phyloP scores from a whole-genome alignment of 2,113 vertebrate genomes.

The Mandrillus leucophaeus region DNA sequence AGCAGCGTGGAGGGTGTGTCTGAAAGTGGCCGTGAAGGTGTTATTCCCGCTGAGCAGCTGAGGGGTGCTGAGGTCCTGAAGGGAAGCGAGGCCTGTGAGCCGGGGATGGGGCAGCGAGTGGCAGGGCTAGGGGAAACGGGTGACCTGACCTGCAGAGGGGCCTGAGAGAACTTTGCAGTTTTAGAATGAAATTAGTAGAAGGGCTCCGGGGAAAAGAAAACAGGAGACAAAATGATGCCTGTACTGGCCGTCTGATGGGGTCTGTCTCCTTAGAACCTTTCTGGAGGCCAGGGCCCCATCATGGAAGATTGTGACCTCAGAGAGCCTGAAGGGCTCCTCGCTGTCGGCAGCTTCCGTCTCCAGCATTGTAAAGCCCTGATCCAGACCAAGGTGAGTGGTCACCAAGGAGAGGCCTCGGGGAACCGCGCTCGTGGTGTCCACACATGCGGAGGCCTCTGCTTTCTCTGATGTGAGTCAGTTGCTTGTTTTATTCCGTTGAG shows the following conservation, averaged over 20 bases:
- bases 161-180: background rate
- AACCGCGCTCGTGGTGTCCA: background rate
- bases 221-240: too few species aligned
- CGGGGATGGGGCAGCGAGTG: background rate
- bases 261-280: constrained; percentile 68
- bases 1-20: background rate
- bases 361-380: constrained; percentile 78
- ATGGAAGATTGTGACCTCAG: constrained; percentile 51
- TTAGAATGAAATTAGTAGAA: background rate
- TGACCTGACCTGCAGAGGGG: background rate
- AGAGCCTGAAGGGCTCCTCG: constrained; percentile 47
- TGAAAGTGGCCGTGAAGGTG: background rate
- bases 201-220: rapidly evolving
- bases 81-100: background rate
- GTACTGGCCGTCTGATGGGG: background rate
- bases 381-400: constrained; percentile 82
- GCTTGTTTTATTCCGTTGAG: too few species aligned
- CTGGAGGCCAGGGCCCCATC: background rate
- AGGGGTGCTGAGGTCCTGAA: background rate
- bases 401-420: background rate
- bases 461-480: rapidly evolving
- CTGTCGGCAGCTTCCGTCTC: constrained; percentile 50
- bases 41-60: too few species aligned
- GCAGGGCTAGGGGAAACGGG: background rate
- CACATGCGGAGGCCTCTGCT: background rate